Evolutionary conservation across 2,113 vertebrate genomes (phyloP).

Genomic region (Centrocercus urophasianus): DNA sequence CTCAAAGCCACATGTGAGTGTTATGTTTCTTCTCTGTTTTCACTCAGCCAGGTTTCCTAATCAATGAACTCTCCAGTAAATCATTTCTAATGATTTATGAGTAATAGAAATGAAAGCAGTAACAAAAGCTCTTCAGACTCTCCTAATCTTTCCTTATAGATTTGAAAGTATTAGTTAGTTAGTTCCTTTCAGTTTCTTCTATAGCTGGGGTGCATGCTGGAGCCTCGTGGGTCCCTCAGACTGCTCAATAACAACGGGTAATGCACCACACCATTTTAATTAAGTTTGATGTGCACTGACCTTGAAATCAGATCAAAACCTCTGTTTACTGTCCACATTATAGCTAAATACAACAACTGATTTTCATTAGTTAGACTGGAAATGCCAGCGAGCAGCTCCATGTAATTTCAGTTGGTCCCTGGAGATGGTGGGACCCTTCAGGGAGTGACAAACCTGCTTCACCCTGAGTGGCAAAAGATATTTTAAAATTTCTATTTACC

Average conservation of each 20-base stretch:
- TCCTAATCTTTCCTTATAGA: background rate
- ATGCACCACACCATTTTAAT: constrained; percentile 34
- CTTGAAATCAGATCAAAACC: constrained; percentile 54
- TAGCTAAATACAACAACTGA: constrained; percentile 45
- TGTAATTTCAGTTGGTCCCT: background rate
- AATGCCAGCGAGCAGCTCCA: background rate
- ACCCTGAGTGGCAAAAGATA: background rate
- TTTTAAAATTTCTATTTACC: constrained; percentile 12
- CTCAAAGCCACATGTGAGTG: accelerated
- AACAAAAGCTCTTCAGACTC: background rate
- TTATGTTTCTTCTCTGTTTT: background rate
- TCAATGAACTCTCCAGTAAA: background rate
- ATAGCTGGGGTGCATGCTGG: background rate
- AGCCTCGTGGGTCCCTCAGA: background rate
- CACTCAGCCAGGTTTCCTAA: background rate
- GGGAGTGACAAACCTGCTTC: background rate
- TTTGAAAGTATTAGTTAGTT: background rate
- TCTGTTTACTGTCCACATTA: constrained; percentile 9
- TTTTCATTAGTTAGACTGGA: constrained; percentile 49
- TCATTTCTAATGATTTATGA: background rate
- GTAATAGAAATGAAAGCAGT: background rate
- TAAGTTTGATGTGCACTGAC: constrained; percentile 25
- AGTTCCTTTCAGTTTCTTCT: background rate
- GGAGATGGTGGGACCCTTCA: background rate
- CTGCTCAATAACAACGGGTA: background rate